phyloP scores from a whole-genome alignment of 2,797 vertebrate genomes.

The Eidolon dupreanum region DNA sequence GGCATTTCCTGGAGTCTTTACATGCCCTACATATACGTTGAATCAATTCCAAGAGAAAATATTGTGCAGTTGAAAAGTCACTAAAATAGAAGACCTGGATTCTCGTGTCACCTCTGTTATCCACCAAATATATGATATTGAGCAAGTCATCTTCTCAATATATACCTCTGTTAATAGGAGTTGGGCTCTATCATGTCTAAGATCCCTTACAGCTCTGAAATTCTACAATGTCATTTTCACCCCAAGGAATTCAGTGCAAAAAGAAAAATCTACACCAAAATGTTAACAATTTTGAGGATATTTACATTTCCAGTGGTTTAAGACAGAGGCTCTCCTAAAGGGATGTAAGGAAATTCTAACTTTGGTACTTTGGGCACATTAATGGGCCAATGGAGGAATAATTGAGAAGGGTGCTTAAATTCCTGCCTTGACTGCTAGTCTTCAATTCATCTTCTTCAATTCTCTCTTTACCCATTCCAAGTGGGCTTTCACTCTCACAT shows the following conservation, averaged over 20 bases:
- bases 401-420: not conserved
- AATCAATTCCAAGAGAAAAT: constrained; percentile 28
- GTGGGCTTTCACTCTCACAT: not conserved
- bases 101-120: not conserved
- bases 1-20: not conserved
- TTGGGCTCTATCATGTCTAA: not conserved
- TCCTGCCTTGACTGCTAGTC: not conserved
- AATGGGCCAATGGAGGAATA: not conserved
- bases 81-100: not conserved
- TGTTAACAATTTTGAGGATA: not conserved
- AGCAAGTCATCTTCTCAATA: not conserved
- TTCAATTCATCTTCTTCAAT: not conserved
- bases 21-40: not conserved
- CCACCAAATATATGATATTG: not conserved
- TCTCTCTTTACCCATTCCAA: not conserved
- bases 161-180: not conserved
- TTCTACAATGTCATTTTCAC: not conserved
- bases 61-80: not conserved
- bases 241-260: not conserved
- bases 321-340: not conserved
- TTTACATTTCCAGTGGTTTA: constrained; percentile 1
- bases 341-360: constrained; percentile 15
- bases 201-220: not conserved
- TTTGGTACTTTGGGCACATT: not conserved
- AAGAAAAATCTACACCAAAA: not conserved